Evolutionary conservation across 2,797 vertebrate species (phyloP).

Genomic region (Hozukius guyotensis): DNA sequence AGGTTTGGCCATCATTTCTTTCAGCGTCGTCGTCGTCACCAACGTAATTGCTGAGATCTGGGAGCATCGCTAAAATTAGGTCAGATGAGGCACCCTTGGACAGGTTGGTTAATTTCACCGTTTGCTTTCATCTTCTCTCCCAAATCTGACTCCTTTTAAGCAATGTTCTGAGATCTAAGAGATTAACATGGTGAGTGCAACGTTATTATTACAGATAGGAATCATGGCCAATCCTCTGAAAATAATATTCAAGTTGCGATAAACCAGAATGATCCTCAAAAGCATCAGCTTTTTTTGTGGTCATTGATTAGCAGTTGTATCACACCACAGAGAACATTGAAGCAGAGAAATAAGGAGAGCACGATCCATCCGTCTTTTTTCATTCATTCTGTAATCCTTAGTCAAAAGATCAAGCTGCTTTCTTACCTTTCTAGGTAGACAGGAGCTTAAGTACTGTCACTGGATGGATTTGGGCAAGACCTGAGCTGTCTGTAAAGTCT

Average conservation of each 20-base stretch:
- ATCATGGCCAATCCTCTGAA: background rate
- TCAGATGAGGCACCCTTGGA: background rate
- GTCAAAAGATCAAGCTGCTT: conserved; percentile 70
- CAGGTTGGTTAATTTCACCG: background rate
- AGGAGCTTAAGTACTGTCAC: conserved; percentile 64
- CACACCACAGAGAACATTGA: conserved; percentile 9
- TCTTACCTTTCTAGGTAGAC: conserved; percentile 61
- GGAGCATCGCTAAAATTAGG: background rate
- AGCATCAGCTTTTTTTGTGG: background rate
- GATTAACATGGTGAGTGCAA: background rate
- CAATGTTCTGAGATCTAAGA: background rate
- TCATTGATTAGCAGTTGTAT: conserved; percentile 28
- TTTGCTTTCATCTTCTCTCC: background rate
- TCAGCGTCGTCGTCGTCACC: background rate
- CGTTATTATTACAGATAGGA: background rate
- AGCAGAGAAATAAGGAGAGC: conserved; percentile 32
- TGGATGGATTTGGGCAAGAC: conserved; percentile 57
- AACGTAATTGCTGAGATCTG: background rate
- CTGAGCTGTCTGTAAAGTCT: conserved; percentile 43
- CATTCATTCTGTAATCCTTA: conserved; percentile 61
- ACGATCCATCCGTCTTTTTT: conserved; percentile 7
- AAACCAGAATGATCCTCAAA: background rate
- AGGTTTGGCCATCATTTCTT: background rate
- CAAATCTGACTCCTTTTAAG: background rate
- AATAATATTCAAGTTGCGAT: background rate